phyloP scores from a whole-genome alignment of 2,113 vertebrate species.

The Calidris pugnax region DNA sequence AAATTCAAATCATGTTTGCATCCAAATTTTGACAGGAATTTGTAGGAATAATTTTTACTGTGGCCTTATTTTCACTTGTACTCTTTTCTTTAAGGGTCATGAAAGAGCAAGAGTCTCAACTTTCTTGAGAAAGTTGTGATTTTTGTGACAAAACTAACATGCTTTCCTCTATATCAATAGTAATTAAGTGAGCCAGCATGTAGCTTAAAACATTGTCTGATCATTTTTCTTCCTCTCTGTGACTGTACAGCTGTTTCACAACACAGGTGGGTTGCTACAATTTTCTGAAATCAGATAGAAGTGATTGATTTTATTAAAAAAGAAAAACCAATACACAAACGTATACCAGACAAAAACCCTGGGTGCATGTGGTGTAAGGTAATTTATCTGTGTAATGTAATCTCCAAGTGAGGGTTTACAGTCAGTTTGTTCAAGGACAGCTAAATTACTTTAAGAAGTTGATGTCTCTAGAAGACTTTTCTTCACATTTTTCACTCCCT shows the following conservation, averaged over 20 bases:
- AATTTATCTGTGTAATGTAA: constrained; percentile 57
- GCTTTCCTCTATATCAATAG: neutral
- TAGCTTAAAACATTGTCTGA: neutral
- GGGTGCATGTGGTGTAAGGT: neutral
- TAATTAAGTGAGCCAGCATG: constrained; percentile 15
- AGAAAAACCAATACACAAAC: constrained; percentile 6
- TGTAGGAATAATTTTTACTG: neutral
- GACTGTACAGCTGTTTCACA: neutral
- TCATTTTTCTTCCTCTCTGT: constrained; percentile 12
- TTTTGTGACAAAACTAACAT: neutral
- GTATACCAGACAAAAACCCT: neutral
- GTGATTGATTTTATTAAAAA: constrained; percentile 53
- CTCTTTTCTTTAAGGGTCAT: neutral
- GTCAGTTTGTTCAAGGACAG: constrained; percentile 52
- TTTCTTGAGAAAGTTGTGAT: neutral
- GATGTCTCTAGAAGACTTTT: constrained; percentile 25
- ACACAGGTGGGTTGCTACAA: neutral
- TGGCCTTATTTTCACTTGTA: neutral
- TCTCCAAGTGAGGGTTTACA: constrained; percentile 22
- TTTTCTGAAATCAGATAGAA: constrained; percentile 42
- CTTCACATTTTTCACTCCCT: constrained; percentile 1
- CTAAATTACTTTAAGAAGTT: constrained; percentile 32
- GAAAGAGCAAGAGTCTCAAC: neutral
- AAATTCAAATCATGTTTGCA: neutral
- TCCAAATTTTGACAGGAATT: neutral